phyloP scores from a whole-genome alignment of 1,140 invertebrate species.

The Ganaspis sp. region DNA sequence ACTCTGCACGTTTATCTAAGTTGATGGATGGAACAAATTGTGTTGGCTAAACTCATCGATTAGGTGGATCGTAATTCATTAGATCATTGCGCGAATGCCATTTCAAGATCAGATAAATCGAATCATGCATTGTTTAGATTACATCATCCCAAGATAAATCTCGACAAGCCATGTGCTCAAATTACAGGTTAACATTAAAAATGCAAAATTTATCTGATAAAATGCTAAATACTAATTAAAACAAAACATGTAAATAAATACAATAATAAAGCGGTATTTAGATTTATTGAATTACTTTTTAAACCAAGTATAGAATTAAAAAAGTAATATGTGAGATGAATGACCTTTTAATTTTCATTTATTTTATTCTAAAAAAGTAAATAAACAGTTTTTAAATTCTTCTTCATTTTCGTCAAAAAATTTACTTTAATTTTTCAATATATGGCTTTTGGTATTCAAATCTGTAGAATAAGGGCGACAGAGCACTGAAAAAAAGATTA shows the following conservation, averaged over 20 bases:
- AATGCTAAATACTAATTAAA: background rate
- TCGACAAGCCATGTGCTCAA: background rate
- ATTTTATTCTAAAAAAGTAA: too few species aligned
- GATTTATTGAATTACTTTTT: too few species aligned
- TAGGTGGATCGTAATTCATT: slow-evolving; percentile 17
- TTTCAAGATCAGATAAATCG: slow-evolving; percentile 29
- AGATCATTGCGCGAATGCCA: slow-evolving; percentile 17
- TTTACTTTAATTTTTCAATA: too few species aligned
- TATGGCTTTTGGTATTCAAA: too few species aligned
- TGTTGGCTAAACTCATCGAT: slow-evolving; percentile 1
- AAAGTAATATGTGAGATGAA: too few species aligned
- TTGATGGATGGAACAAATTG: slow-evolving; percentile 3
- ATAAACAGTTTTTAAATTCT: too few species aligned
- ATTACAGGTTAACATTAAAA: background rate
- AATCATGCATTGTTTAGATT: slow-evolving; percentile 22
- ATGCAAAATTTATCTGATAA: slow-evolving; percentile 10
- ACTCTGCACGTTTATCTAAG: background rate
- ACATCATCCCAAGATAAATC: background rate
- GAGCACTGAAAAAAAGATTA: too few species aligned
- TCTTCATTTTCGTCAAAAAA: too few species aligned
- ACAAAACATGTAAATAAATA: background rate
- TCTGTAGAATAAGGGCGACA: too few species aligned
- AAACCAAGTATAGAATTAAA: too few species aligned
- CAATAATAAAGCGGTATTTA: background rate
- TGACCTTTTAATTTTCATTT: too few species aligned